A percentile compares a stretch with the other conserved stretches of the same genome.
phyloP scores from a whole-genome alignment of 1,140 invertebrate species.

The Polypedilum pembai region DNA sequence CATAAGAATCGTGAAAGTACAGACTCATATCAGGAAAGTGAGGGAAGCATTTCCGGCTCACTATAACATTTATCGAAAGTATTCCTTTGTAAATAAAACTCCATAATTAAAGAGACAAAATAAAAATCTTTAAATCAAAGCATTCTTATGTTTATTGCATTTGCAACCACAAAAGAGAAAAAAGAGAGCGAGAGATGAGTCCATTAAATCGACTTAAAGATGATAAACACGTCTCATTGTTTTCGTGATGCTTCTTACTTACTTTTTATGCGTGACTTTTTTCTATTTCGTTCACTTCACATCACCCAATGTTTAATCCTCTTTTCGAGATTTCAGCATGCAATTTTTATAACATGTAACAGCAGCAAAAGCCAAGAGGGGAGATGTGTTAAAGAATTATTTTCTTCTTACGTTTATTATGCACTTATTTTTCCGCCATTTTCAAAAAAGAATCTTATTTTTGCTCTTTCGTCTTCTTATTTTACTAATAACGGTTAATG shows the following conservation, averaged over 20 bases:
- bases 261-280: background rate
- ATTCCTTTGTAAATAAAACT: background rate
- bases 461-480: background rate
- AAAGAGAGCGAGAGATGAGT: background rate
- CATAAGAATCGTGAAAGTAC: conserved; percentile 16
- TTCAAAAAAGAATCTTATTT: background rate
- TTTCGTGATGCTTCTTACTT: background rate
- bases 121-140: background rate
- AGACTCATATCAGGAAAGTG: conserved; percentile 23
- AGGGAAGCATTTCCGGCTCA: background rate
- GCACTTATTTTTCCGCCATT: background rate
- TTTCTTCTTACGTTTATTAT: background rate
- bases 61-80: conserved; percentile 17
- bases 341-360: background rate
- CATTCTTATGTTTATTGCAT: background rate
- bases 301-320: conserved; percentile 21
- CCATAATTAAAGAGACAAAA: background rate
- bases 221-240: conserved; percentile 16
- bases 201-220: conserved; percentile 9
- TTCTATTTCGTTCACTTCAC: background rate
- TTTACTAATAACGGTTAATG: no score
- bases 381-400: background rate
- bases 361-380: background rate
- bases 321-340: conserved; percentile 11
- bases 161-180: conserved; percentile 8